phyloP scores from a whole-genome alignment of 1,140 invertebrate genomes.

The Drosophila parabipectinata region DNA sequence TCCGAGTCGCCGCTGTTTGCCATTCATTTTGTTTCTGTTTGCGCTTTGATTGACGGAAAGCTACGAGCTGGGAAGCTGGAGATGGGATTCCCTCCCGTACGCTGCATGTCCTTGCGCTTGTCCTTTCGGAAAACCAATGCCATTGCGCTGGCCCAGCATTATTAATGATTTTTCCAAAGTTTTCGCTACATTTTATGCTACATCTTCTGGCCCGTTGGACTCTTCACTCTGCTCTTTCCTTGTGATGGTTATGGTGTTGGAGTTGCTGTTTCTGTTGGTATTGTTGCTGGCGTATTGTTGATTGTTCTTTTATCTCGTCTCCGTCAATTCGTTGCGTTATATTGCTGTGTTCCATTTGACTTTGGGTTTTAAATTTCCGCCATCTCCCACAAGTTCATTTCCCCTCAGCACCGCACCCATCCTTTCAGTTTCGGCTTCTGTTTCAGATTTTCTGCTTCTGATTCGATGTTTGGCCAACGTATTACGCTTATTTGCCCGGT shows the following conservation, averaged over 20 bases:
- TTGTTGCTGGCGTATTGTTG: conserved; percentile 71
- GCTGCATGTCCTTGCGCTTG: conserved; percentile 80
- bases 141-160: conserved; percentile 74
- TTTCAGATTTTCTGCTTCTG: conserved; percentile 27
- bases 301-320: conserved; percentile 82
- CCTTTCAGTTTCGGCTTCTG: conserved; percentile 2
- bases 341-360: conserved; percentile 80
- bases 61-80: conserved; percentile 43
- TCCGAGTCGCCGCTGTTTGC: conserved; percentile 68
- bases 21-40: conserved; percentile 83
- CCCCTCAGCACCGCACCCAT: background rate
- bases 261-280: conserved; percentile 15
- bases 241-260: conserved; percentile 13
- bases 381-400: conserved; percentile 48
- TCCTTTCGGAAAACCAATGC: conserved; percentile 72
- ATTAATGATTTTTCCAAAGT: conserved; percentile 83
- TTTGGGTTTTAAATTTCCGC: conserved; percentile 79
- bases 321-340: conserved; percentile 78
- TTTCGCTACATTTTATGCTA: conserved; percentile 81
- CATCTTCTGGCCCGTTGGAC: conserved; percentile 55
- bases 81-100: conserved; percentile 1
- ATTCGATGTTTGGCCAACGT: conserved; percentile 52
- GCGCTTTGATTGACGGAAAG: conserved; percentile 80
- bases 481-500: conserved; percentile 63
- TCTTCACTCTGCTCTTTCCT: conserved; percentile 24